Evolutionary conservation across 2,797 vertebrate genomes (phyloP).

Genomic region (Chloroceryle inda): DNA sequence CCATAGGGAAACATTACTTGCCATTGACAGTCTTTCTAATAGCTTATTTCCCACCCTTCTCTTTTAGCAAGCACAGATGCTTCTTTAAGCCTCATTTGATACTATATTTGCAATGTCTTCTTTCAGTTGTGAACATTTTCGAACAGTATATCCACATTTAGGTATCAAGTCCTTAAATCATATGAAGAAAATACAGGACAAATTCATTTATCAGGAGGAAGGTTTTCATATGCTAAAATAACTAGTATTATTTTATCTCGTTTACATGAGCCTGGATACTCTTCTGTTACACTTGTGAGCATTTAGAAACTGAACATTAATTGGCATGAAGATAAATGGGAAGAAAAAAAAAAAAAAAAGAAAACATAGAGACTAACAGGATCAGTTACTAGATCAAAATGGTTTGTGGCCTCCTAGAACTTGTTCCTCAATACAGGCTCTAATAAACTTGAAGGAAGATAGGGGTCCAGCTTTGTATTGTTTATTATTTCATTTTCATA

Average conservation of each 20-base stretch:
- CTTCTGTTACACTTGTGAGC: neutral
- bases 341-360: rapidly evolving
- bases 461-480: neutral
- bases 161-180: neutral
- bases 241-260: neutral
- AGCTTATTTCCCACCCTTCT: neutral
- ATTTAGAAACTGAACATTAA: neutral
- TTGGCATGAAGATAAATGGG: neutral
- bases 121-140: neutral
- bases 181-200: neutral
- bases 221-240: neutral
- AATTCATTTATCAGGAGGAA: neutral
- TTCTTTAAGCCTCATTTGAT: neutral
- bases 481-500: neutral
- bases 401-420: neutral
- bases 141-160: neutral
- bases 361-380: neutral
- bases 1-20: neutral
- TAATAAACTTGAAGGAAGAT: neutral
- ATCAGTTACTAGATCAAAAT: neutral
- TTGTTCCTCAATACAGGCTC: neutral
- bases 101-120: neutral
- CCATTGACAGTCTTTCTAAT: neutral
- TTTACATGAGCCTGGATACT: neutral
- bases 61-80: neutral